Evolutionary conservation across 2,113 vertebrate species (phyloP).

Genomic region (Cettia cetti): DNA sequence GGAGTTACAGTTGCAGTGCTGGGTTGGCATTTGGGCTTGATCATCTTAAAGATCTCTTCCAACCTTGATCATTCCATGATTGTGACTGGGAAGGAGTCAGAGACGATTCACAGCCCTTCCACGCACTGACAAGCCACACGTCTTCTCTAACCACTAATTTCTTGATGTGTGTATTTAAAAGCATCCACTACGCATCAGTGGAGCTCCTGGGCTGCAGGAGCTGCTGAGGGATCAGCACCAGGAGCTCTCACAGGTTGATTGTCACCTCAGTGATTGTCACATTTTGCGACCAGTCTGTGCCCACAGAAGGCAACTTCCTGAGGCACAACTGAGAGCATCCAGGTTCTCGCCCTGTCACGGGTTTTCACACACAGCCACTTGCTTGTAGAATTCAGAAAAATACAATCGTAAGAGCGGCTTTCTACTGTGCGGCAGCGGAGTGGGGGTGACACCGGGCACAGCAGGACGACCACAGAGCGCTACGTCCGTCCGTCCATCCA

Average conservation of each 20-base stretch:
- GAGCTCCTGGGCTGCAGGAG: neutral
- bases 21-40: neutral
- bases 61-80: neutral
- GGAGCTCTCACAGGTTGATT: neutral
- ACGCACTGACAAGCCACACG: accelerated
- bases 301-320: neutral
- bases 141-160: neutral
- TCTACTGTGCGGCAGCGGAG: accelerated
- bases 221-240: neutral
- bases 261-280: neutral
- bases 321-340: neutral
- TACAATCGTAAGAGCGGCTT: accelerated
- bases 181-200: accelerated
- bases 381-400: neutral
- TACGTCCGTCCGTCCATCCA: accelerated
- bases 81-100: accelerated
- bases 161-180: neutral
- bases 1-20: neutral
- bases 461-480: accelerated
- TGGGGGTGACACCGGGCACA: neutral
- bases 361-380: neutral
- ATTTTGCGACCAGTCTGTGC: accelerated
- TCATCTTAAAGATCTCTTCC: neutral
- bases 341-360: neutral
- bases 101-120: neutral